Conservation (phyloP, 2,888 invertebrate species). For the Phragmatobia fuliginosa region DNA sequence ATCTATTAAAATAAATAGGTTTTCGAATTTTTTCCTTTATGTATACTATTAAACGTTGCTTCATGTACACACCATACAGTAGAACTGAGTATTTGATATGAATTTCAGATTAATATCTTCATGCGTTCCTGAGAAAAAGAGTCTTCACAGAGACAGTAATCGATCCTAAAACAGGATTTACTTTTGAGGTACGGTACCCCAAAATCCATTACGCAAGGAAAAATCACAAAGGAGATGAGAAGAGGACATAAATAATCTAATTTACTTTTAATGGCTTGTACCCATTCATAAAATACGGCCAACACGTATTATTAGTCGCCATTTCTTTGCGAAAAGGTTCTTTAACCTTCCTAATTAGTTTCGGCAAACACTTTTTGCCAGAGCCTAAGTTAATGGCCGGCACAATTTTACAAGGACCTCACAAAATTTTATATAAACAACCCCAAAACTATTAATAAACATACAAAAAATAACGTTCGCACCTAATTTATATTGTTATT, state of each 20-base stretch:
- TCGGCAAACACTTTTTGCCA: constrained; percentile 46
- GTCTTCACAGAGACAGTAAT: no score
- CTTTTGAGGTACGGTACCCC: no score
- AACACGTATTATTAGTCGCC: constrained; percentile 47
- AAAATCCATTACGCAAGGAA: neutral
- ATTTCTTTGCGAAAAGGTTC: constrained; percentile 47
- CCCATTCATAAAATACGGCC: constrained; percentile 41
- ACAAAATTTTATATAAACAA: constrained; percentile 65
- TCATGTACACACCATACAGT: no score
- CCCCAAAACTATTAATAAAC: constrained; percentile 60
- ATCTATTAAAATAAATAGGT: no score
- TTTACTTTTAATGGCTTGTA: constrained; percentile 46
- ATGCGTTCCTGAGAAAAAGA: no score
- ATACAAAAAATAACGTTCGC: constrained; percentile 73
- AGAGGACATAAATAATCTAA: constrained; percentile 40
- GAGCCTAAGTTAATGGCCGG: constrained; percentile 29
- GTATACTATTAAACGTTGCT: no score
- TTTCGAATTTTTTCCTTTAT: no score
- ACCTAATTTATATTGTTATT: constrained; percentile 72
- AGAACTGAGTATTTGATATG: no score
- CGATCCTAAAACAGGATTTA: no score
- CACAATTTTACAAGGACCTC: constrained; percentile 51
- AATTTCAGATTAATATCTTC: no score
- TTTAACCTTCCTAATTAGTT: constrained; percentile 43
- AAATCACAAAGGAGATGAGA: constrained; percentile 15